Base-by-base conservation (phyloP, 2,888 invertebrate genomes). In the Harpalus rubripes region DNA sequence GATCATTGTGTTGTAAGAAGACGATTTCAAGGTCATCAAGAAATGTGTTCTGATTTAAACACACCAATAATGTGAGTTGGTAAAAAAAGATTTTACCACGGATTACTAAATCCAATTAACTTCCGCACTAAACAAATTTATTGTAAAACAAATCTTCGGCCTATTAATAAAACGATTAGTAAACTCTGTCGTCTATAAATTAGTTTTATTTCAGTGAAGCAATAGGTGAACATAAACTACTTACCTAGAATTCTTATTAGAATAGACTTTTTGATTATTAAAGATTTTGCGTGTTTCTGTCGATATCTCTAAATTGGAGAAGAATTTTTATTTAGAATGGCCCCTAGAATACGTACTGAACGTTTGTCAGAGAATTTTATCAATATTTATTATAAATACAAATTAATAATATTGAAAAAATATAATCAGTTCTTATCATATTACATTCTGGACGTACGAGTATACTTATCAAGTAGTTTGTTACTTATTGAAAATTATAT, bases 51-150 rank as follows among this genome's bases (percentile, higher is more conserved):
- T 16, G 10, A 74, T 16, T 74, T 15, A 72, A 72, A 74, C 18
- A 16, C 44, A 18, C 41, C 16, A 74, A 44, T 6, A 44, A 52
- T 44, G 41, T 74, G 10, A 5, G 41, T 74, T 12, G 16, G 72
- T 74, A 74, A 74, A 74, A 74, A 44, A 52, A 41, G 72, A 74
- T 74, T 74, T 74, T 41, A 18, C 72, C 18, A n/a, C n/a, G 72
- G 72, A 74, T 74, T 74, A 74, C 16, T 74, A 74, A 74, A 74
- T 74, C 44, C 72, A 74, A 74, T 74, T 74, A 74, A 74, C 72
- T 74, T 52, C 16, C 12, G 22, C 72, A 74, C 72, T 74, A 44
- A 74, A 44, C 72, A 74, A 74, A 74, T 74, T 41, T 52, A 12
- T 74, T 74, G 22, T 74, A 74, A 74, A 74, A 74, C 72, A 74